Conservation (phyloP, 2,888 invertebrate genomes). For the Philonicus albiceps region DNA sequence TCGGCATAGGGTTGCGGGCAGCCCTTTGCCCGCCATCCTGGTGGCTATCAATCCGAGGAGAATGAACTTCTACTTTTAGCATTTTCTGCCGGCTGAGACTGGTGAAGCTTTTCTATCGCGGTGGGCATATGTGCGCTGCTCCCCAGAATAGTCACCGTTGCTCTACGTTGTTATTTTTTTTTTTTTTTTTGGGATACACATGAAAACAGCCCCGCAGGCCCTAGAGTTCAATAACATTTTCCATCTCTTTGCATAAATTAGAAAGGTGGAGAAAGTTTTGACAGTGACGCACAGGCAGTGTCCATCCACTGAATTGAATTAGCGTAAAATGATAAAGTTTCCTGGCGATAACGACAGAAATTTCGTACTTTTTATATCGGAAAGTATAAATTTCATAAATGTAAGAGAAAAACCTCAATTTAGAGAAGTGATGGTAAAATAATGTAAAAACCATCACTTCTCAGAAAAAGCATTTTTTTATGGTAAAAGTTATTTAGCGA, state of each 20-base stretch:
- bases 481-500: neutral
- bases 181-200: neutral
- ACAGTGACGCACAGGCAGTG: neutral
- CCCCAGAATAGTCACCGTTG: neutral
- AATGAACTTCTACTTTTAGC: constrained; percentile 5
- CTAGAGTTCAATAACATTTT: constrained; percentile 1
- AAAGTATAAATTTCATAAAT: neutral
- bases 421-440: neutral
- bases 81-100: neutral
- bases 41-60: neutral
- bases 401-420: neutral
- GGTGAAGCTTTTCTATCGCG: neutral
- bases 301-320: neutral
- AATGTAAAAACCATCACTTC: neutral
- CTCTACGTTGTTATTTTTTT: no score
- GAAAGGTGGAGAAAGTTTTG: neutral
- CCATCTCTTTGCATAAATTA: neutral
- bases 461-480: neutral
- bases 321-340: neutral
- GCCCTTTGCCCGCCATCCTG: neutral
- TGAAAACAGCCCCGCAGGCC: neutral
- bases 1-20: neutral
- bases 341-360: neutral
- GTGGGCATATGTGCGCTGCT: neutral
- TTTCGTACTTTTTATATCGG: neutral